phyloP scores from a whole-genome alignment of 2,888 invertebrate genomes.

The Tribolium freemani region DNA sequence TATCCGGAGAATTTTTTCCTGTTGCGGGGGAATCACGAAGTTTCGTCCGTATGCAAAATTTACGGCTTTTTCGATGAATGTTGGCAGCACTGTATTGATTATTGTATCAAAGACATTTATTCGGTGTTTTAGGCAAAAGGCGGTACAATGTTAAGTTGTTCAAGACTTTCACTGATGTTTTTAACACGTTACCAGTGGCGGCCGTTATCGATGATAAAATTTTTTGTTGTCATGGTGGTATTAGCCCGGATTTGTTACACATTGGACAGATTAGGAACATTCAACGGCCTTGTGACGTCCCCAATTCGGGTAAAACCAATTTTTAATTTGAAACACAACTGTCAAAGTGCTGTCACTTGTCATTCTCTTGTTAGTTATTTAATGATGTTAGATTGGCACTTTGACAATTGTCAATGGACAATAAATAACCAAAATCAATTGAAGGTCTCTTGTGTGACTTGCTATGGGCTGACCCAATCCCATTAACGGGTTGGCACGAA shows the following conservation, averaged over 20 bases:
- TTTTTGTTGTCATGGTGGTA: conserved; percentile 64
- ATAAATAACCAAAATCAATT: not conserved
- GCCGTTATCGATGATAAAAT: conserved; percentile 64
- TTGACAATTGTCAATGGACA: too few species aligned
- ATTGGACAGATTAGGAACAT: conserved; percentile 60
- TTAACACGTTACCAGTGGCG: conserved; percentile 63
- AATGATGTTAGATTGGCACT: too few species aligned
- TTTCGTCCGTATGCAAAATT: conserved; percentile 76
- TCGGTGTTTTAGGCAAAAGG: conserved; percentile 59
- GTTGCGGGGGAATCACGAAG: conserved; percentile 78
- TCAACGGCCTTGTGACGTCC: conserved; percentile 57
- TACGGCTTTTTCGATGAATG: conserved; percentile 79
- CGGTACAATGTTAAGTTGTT: conserved; percentile 63
- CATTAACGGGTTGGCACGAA: conserved; percentile 94
- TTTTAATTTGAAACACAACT: not conserved
- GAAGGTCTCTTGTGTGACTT: conserved; percentile 83
- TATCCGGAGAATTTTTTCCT: conserved; percentile 80
- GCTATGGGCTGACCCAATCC: conserved; percentile 95
- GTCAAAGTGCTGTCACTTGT: too few species aligned
- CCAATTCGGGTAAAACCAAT: conserved; percentile 51
- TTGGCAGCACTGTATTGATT: conserved; percentile 48
- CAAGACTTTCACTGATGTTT: conserved; percentile 64
- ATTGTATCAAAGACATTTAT: not conserved
- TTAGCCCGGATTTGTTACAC: conserved; percentile 62
- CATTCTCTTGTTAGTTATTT: too few species aligned